These are phyloP conservation scores for Calliphora vomitoria DNA, from an alignment of 2,888 invertebrate genomes.

Conservation along the genomic window DNA sequence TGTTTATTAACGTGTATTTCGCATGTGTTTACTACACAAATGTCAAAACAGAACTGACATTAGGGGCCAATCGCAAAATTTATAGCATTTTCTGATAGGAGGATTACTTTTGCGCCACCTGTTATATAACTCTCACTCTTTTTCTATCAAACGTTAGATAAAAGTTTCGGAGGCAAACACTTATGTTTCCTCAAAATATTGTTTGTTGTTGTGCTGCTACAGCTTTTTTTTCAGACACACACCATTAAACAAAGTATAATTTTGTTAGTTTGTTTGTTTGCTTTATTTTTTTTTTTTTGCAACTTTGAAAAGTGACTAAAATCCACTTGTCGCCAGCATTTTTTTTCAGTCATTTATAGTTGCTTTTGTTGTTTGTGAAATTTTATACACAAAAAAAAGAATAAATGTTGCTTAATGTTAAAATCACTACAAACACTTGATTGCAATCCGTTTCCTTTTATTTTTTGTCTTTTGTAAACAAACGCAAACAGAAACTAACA, in stretches of 20 bases:
- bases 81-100: no score
- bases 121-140: no score
- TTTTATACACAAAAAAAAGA: conserved; percentile 15
- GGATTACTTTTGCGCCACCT: no score
- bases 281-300: no score
- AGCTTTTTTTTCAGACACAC: conserved; percentile 16
- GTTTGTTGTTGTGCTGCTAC: conserved; percentile 9
- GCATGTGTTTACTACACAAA: no score
- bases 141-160: not conserved
- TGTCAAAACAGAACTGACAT: no score
- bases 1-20: no score
- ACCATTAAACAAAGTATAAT: conserved; percentile 62
- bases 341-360: conserved; percentile 15
- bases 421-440: conserved; percentile 63
- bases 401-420: conserved; percentile 60
- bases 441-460: conserved; percentile 58
- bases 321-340: conserved; percentile 65
- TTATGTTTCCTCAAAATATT: conserved; percentile 4
- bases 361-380: conserved; percentile 17
- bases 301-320: conserved; percentile 64
- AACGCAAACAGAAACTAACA: conserved; percentile 19
- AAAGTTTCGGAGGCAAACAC: conserved; percentile 23
- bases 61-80: no score
- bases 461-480: conserved; percentile 49
- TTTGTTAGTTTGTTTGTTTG: conserved; percentile 17